A percentile compares a stretch with the other conserved stretches of the same genome.
phyloP scores from a whole-genome alignment of 2,113 vertebrate genomes.

The Triplophysa rosa region DNA sequence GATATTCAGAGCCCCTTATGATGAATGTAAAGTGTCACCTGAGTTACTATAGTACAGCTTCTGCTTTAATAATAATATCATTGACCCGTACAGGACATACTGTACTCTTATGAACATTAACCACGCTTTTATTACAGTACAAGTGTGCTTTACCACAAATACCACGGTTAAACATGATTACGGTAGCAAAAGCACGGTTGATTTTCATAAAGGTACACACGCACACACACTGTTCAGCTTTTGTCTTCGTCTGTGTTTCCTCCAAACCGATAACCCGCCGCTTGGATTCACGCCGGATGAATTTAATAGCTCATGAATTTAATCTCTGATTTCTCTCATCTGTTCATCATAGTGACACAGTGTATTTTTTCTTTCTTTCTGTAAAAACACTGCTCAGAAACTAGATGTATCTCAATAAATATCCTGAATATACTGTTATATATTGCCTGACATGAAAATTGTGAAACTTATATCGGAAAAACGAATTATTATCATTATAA shows the following conservation, averaged over 20 bases:
- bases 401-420: slow-evolving; percentile 43
- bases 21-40: no score
- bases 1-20: no score
- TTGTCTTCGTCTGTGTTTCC: slow-evolving; percentile 17
- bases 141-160: no score
- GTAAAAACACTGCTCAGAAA: slow-evolving; percentile 43
- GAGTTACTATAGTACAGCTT: neutral
- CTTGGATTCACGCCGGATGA: neutral
- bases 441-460: slow-evolving; percentile 52
- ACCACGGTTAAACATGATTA: neutral
- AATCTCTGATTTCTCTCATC: slow-evolving; percentile 6
- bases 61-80: neutral
- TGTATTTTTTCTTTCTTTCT: slow-evolving; percentile 30
- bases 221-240: slow-evolving; percentile 6
- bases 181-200: neutral
- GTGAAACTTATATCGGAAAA: slow-evolving; percentile 47
- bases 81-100: neutral
- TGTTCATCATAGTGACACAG: slow-evolving; percentile 41
- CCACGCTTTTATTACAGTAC: neutral
- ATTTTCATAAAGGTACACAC: neutral
- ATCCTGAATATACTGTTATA: slow-evolving; percentile 48
- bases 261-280: slow-evolving; percentile 8
- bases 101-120: neutral
- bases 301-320: neutral
- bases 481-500: slow-evolving; percentile 46